These are phyloP conservation scores for Notodonta dromedarius DNA, from an alignment of 2,888 invertebrate species.

Conservation along the genomic window DNA sequence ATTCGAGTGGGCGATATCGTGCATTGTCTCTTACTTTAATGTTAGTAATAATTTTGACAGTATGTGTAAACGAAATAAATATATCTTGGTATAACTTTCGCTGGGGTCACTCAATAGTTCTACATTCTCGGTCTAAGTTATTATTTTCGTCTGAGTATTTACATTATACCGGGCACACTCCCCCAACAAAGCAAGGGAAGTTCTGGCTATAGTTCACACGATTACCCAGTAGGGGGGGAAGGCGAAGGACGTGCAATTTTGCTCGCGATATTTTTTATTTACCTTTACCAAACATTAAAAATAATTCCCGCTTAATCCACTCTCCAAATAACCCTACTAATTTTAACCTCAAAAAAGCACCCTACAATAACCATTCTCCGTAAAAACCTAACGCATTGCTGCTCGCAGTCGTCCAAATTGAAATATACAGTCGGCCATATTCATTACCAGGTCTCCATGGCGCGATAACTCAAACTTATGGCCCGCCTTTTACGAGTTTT, in stretches of 20 bases:
- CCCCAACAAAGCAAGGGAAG: too few species aligned
- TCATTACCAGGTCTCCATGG: constrained; percentile 10
- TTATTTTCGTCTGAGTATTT: too few species aligned
- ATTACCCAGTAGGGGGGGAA: too few species aligned
- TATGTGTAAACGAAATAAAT: too few species aligned
- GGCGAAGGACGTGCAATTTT: too few species aligned
- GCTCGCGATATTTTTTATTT: neutral
- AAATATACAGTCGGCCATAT: constrained; percentile 10
- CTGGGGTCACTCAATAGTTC: too few species aligned
- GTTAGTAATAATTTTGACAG: too few species aligned
- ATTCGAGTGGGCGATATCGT: neutral
- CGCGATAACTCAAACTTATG: constrained; percentile 71
- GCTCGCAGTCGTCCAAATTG: constrained; percentile 8
- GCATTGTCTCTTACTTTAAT: too few species aligned
- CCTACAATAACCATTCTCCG: neutral
- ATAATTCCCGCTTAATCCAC: neutral
- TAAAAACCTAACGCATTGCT: constrained; percentile 6
- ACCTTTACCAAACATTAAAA: neutral
- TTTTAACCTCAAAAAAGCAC: constrained; percentile 1
- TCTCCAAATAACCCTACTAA: constrained; percentile 7
- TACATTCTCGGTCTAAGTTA: too few species aligned
- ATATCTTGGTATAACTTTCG: too few species aligned
- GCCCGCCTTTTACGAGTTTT: constrained; percentile 59
- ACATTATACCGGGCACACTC: too few species aligned
- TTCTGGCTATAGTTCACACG: too few species aligned